Evolutionary conservation across 2,797 vertebrate genomes (phyloP).

Genomic region (Odontamblyopus rebecca): DNA sequence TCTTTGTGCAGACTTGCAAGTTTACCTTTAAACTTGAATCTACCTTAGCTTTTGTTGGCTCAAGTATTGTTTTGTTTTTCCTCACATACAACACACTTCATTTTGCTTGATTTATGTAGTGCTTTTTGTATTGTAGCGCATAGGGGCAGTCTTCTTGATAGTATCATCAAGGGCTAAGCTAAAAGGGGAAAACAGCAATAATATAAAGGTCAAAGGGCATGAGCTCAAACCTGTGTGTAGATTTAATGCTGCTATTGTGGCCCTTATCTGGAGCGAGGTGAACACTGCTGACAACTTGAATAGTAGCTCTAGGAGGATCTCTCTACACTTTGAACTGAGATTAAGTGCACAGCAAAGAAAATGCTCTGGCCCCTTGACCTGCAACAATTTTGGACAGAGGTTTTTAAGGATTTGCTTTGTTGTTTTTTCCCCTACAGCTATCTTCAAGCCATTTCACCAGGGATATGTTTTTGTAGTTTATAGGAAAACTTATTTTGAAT

Average conservation of each 20-base stretch:
- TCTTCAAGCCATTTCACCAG: constrained; percentile 11
- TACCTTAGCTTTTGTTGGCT: constrained; percentile 7
- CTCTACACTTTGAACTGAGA: constrained; percentile 23
- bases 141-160: constrained; percentile 25
- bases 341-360: constrained; percentile 15
- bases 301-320: constrained; percentile 11
- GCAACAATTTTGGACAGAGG: constrained; percentile 2
- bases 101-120: constrained; percentile 48
- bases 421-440: constrained; percentile 8
- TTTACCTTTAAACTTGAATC: constrained; percentile 11
- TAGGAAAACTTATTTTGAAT: constrained; percentile 5
- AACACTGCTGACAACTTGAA: constrained; percentile 16
- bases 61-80: constrained; percentile 11
- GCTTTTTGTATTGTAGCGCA: constrained; percentile 7
- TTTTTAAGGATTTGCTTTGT: constrained; percentile 1
- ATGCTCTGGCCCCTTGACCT: constrained; percentile 17
- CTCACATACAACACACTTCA: constrained; percentile 8
- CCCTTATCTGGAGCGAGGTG: constrained; percentile 24
- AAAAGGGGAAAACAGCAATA: constrained; percentile 33
- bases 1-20: neutral
- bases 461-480: constrained; percentile 6
- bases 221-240: constrained; percentile 42
- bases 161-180: constrained; percentile 33
- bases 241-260: constrained; percentile 34
- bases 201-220: constrained; percentile 44